Conservation (phyloP, 2,797 vertebrate genomes). For the Tapirus indicus region DNA sequence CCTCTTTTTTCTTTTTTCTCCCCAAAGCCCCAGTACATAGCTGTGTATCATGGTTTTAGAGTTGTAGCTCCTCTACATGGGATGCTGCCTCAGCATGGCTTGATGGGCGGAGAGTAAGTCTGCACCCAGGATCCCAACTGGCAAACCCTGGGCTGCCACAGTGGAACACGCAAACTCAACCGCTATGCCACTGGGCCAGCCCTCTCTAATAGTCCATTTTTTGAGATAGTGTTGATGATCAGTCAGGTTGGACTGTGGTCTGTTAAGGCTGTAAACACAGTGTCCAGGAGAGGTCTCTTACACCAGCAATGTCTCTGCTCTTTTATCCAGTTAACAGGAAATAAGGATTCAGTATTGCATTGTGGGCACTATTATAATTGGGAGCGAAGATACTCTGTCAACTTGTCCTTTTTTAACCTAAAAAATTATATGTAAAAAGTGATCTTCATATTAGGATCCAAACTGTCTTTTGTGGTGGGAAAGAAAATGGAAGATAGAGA, state of each 20-base stretch:
- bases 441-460: not conserved
- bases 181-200: no score
- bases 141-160: no score
- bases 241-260: not conserved
- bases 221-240: not conserved
- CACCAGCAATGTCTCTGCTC: not conserved
- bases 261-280: not conserved
- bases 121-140: no score
- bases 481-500: slow-evolving; percentile 14
- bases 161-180: no score
- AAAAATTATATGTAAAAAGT: not conserved
- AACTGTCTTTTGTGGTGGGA: not conserved
- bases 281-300: not conserved
- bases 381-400: not conserved
- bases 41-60: no score
- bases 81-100: no score
- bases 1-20: no score
- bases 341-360: not conserved
- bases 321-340: not conserved
- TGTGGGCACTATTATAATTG: not conserved
- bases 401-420: not conserved
- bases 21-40: no score
- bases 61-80: no score
- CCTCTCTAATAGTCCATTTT: not conserved
- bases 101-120: no score